These are phyloP conservation scores for Ptycholaimellus sp. DNA, from an alignment of 2,888 invertebrate species.

Conservation along the genomic window DNA sequence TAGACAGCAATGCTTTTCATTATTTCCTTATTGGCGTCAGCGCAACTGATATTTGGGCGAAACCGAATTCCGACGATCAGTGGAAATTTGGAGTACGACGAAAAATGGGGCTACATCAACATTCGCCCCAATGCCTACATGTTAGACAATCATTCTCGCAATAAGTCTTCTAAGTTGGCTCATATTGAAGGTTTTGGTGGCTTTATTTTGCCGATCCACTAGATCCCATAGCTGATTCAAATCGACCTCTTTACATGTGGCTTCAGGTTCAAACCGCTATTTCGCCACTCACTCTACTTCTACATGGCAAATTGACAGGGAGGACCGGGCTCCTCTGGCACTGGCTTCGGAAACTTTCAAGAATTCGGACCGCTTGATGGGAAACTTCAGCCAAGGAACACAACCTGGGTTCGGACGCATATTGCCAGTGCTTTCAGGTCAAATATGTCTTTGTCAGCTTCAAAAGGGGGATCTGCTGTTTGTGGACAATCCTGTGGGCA, in stretches of 20 bases:
- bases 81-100: neutral
- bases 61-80: neutral
- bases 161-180: no score
- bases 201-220: constrained; percentile 43
- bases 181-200: no score
- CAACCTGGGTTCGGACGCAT: constrained; percentile 44
- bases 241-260: constrained; percentile 54
- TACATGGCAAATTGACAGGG: constrained; percentile 38
- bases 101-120: constrained; percentile 49
- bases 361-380: constrained; percentile 52
- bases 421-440: neutral
- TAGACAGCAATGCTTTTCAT: no score
- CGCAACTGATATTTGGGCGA: neutral
- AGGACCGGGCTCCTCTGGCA: constrained; percentile 55
- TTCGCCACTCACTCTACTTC: no score
- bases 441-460: neutral
- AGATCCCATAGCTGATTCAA: no score
- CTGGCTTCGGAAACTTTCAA: constrained; percentile 61
- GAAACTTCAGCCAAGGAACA: constrained; percentile 42
- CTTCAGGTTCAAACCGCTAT: constrained; percentile 36
- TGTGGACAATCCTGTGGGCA: constrained; percentile 67
- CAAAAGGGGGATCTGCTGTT: constrained; percentile 41
- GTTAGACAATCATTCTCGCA: no score
- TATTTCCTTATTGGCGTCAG: no score
- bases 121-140: constrained; percentile 50